These are phyloP conservation scores for Andrena chrysosceles DNA, from an alignment of 2,888 invertebrate species.

Conservation along the genomic window DNA sequence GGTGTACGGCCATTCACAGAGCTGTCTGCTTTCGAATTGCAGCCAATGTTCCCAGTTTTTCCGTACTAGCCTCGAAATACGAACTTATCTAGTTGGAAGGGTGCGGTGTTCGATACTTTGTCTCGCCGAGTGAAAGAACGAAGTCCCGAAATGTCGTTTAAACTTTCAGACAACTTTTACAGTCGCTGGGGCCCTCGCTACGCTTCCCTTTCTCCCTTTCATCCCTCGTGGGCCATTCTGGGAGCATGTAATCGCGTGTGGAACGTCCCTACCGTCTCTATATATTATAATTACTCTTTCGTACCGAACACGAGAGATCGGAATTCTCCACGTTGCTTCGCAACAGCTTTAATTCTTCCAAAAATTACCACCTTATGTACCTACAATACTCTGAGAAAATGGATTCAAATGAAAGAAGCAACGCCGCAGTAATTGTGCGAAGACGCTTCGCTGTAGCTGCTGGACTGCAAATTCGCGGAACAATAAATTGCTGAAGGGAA, in stretches of 20 bases:
- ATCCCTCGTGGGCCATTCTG: constrained; percentile 24
- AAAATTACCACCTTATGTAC: neutral
- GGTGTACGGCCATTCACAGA: neutral
- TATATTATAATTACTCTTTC: constrained; percentile 7
- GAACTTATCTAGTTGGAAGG: constrained; percentile 21
- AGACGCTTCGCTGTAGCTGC: neutral
- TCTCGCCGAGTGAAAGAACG: constrained; percentile 41
- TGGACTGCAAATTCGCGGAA: constrained; percentile 6
- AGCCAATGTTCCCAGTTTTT: neutral
- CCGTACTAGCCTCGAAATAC: neutral
- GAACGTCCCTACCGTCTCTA: constrained; percentile 27
- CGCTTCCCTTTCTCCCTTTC: constrained; percentile 14
- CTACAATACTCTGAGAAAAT: neutral
- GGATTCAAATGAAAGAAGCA: neutral
- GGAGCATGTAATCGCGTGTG: constrained; percentile 33
- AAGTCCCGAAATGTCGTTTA: constrained; percentile 62
- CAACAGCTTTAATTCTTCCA: neutral
- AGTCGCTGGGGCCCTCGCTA: constrained; percentile 4
- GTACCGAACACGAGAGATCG: neutral
- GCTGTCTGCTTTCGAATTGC: constrained; percentile 9
- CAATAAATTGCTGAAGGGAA: constrained; percentile 31
- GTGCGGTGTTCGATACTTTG: constrained; percentile 40
- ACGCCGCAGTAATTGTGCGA: neutral
- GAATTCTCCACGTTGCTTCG: neutral
- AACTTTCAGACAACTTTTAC: constrained; percentile 63